Base-by-base conservation (phyloP, 1,140 invertebrate species). In the Apis laboriosa region DNA sequence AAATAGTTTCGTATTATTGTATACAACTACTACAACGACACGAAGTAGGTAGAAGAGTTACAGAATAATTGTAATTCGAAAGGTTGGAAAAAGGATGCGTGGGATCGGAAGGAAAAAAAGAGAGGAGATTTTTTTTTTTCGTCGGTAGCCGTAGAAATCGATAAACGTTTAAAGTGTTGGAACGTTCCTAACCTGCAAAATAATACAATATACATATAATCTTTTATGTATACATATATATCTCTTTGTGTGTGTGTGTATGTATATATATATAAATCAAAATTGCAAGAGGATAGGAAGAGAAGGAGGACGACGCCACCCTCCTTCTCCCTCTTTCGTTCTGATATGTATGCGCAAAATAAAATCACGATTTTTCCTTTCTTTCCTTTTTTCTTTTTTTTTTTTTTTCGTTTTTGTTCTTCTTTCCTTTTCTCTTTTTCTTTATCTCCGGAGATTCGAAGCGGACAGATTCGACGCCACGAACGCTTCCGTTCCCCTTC, bases 1-100 rank as follows among this genome's bases (percentile, higher is more conserved):
- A 83, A 83, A 83, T 83, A 83, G 66, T 71, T 83, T 78, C 81
- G 75, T 83, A 83, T 77, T 43, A 82, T 82, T 77, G 75, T 77
- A 72, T 83, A 78, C 34, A 43, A 83, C 68, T 43, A 56, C 76
- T 83, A 83, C 56, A 78, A 77, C 67, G 76, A 83, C 58, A 77
- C 51, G 81, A 83, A 83, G 58, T 83, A 78, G 75, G 60, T 43
- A 43, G 28, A 72, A 83, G 78, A 83, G 68, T 64, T 78, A 78
- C 66, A 71, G 67, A 71, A 83, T 83, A 83, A 77, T 28, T 53
- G 76, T 71, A 77, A 76, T 49, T 83, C 53, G 72, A 70, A 70
- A 71, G 55, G 77, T 76, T 53, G 17, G 34, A 55, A 77, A 80
- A 80, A 76, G 64, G 74, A 82, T 74, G 80, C 64, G 64, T 66